Evolutionary conservation across 2,797 vertebrate species (phyloP).

Genomic region (Fistularia tabacaria): DNA sequence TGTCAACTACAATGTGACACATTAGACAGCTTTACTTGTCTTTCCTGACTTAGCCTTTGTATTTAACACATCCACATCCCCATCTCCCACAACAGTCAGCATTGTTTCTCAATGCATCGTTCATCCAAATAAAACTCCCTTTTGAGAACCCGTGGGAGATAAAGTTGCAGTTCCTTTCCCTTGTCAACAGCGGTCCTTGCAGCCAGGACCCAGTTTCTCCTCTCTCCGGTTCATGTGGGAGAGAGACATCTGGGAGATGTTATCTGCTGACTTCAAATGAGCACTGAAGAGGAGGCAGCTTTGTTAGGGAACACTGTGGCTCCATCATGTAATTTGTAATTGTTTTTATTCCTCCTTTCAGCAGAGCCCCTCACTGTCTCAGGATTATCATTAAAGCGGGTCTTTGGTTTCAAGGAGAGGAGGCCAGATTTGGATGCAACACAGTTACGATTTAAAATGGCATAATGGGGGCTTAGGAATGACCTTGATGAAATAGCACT

Average conservation of each 20-base stretch:
- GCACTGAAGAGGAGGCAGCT: slow-evolving; percentile 43
- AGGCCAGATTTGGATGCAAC: slow-evolving; percentile 45
- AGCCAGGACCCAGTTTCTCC: slow-evolving; percentile 45
- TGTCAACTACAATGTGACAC: too few species aligned
- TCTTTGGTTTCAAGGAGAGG: slow-evolving; percentile 23
- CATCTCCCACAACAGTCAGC: neutral
- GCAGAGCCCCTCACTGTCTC: too few species aligned
- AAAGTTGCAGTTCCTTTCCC: slow-evolving; percentile 52
- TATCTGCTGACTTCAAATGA: slow-evolving; percentile 62
- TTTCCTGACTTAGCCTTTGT: too few species aligned
- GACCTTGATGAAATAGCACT: slow-evolving; percentile 54
- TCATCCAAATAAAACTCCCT: slow-evolving; percentile 45
- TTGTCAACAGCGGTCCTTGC: slow-evolving; percentile 49
- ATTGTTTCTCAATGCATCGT: slow-evolving; percentile 20
- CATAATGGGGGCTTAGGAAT: slow-evolving; percentile 42
- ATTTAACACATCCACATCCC: too few species aligned
- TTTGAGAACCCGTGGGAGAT: slow-evolving; percentile 47
- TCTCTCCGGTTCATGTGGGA: slow-evolving; percentile 19
- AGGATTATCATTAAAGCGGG: slow-evolving; percentile 27
- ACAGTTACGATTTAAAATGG: slow-evolving; percentile 26
- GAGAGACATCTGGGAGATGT: slow-evolving; percentile 30
- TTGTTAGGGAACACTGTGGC: slow-evolving; percentile 32
- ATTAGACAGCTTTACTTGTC: too few species aligned
- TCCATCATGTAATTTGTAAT: slow-evolving; percentile 29
- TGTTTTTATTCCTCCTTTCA: slow-evolving; percentile 54